Base-by-base conservation (phyloP, 2,113 vertebrate genomes). In the Cryptotis parvus region DNA sequence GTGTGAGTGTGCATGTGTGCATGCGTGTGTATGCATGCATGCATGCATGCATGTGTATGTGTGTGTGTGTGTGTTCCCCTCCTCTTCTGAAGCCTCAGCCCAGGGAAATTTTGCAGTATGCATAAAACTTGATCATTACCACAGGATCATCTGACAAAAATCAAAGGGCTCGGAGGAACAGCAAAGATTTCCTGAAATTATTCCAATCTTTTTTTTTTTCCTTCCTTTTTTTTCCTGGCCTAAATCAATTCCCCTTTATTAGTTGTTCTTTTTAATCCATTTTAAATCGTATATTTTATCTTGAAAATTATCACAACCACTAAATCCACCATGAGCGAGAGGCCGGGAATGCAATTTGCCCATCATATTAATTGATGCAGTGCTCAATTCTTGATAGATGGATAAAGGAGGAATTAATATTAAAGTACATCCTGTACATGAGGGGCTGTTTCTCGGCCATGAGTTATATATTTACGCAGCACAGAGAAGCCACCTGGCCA, bases 331-430 rank as follows among this genome's bases (percentile, higher is more conserved):
- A 24, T 41, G 73, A 94, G 78, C 31, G 9, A 88, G 58, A 94
- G 95, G 94, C 58, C 35, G 39, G 63, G 66, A 91, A 96, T 70
- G 37, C 84, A 74, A 29, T 58, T 94, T 91, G 58, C 77, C 91
- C 29, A 1, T 84, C 91, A 88, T 91, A 91, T 93, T 91, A 95
- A 81, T 74, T 94, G 90, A 80, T 83, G 73, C 8, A 82, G 69
- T 90, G 84, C 79, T 95, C 82, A 90, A 85, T 92, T 92, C 91
- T 77, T 31, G 94, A 97, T 94, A 86, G 65, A 73, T 83, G 35
- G 93, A 94, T 94, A 95, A 89, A 89, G 90, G 70, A 91, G 79
- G 84, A 90, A 94, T 93, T 87, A 90, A 96, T 94, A 96, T 96
- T 94, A 94, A 91, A 96, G 83, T 63, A 33, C 39, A 69, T 27